Evolutionary conservation across 2,888 invertebrate species (phyloP), one percentile per base, ranked within the genome.

Genomic region (Hetaerina titia): DNA sequence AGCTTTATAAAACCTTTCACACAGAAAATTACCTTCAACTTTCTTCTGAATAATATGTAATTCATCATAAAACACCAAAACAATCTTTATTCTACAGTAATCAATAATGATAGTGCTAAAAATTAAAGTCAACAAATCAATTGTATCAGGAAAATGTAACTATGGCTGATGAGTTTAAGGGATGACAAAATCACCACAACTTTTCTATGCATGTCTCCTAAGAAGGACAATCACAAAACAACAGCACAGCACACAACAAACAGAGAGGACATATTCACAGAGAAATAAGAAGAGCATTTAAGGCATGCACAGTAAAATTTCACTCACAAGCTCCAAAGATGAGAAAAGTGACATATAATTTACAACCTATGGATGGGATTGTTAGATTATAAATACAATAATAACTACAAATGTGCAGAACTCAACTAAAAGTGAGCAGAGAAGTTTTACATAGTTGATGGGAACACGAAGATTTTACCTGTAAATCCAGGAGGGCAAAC

Each of bases 401-500:
- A 92, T n/a, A 56, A 69, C 64, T 69, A 69, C 69, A 69, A 74
- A 92, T 92, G 92, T 81, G 81, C 81, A 74, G 56, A n/a, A 92
- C 22, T 92, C 22, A 56, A 13, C 81, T 81, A 92, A 92, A 56
- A 22, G 31, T 92, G 69, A 74, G 69, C 19, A n/a, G 69, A 56
- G 11, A 69, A 74, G 15, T 7, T 57, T 22, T 56, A 74, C n/a
- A 69, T 19, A 15, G 31, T 56, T 56, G 5, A 31, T 11, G 22
- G 25, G 45, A 69, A 74, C 6, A 15, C 64, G 13, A 90, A 31
- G 31, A 31, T 56, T 56, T 74, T 97, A 1, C 99, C 99, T 89
- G 97, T 97, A 96, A 97, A 99, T 6, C 99, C 99, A 45, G 97
- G 96, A 74, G 97, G 97, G 96, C 99, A 99, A 95, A 97, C 97